Conservation (phyloP, 2,113 vertebrate genomes). For the Mormyrus iriodes region DNA sequence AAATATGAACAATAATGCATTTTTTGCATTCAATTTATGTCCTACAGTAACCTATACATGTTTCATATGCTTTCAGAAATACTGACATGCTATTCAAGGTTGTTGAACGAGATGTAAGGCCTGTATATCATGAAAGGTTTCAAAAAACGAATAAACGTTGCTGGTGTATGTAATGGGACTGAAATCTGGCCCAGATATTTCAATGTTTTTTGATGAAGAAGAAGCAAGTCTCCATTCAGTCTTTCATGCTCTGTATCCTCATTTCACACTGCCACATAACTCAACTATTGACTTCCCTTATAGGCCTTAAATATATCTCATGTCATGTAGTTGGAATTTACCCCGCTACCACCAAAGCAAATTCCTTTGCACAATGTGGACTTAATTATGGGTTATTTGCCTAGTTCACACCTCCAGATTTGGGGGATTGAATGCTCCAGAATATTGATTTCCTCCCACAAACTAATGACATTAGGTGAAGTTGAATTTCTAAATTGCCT, state of each 20-base stretch:
- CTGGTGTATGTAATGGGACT: neutral
- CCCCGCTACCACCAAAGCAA: neutral
- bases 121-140: neutral
- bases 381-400: neutral
- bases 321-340: neutral
- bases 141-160: neutral
- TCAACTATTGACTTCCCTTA: neutral
- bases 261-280: neutral
- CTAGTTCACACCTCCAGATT: neutral
- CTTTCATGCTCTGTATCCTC: neutral
- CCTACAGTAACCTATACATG: neutral
- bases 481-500: neutral
- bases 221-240: neutral
- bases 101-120: neutral
- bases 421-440: neutral
- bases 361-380: neutral
- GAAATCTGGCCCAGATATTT: neutral
- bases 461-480: neutral
- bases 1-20: neutral
- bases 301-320: neutral
- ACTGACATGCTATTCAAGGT: neutral
- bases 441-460: neutral
- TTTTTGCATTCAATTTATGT: neutral
- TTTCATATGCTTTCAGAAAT: neutral
- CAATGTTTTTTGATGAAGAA: neutral